A percentile compares a stretch with the other conserved stretches of the same genome.
These are phyloP conservation scores for Nasonia vitripennis DNA, from an alignment of 1,140 invertebrate genomes.

Conservation along the genomic window DNA sequence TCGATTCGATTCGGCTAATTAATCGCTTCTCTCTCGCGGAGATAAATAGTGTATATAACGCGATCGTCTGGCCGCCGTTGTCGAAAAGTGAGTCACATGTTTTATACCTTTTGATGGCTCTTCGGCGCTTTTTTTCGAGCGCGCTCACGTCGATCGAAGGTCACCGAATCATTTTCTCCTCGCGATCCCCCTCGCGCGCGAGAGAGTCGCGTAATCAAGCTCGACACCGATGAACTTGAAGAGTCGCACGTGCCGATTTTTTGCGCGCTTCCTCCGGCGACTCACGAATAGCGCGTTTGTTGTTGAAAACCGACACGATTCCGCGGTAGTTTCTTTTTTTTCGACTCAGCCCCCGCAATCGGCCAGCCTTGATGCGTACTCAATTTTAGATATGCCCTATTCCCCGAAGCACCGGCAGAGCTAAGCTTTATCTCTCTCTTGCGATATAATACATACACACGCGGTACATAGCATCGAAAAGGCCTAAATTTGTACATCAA, in stretches of 20 bases:
- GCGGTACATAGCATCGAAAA: neutral
- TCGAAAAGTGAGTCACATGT: too few species aligned
- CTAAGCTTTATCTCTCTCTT: neutral
- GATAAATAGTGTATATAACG: too few species aligned
- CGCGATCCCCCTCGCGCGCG: neutral
- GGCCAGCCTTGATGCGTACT: neutral
- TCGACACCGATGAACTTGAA: conserved; percentile 17
- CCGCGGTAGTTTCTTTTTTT: too few species aligned
- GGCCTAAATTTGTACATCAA: conserved; percentile 49
- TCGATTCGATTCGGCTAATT: too few species aligned
- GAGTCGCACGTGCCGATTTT: neutral
- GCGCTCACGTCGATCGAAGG: neutral
- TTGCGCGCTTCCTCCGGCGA: neutral
- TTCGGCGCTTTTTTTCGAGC: too few species aligned
- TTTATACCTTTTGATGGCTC: too few species aligned
- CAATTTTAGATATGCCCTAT: neutral
- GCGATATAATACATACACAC: neutral
- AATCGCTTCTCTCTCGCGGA: too few species aligned
- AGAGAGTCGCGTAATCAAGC: neutral
- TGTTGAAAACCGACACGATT: too few species aligned
- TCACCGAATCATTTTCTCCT: neutral
- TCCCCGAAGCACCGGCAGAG: neutral
- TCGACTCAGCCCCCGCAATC: neutral
- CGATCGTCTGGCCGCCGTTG: too few species aligned
- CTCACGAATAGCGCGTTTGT: too few species aligned